Evolutionary conservation across 2,797 vertebrate species (phyloP), one percentile per base, ranked within the genome.

Genomic region (Danio kyathit): DNA sequence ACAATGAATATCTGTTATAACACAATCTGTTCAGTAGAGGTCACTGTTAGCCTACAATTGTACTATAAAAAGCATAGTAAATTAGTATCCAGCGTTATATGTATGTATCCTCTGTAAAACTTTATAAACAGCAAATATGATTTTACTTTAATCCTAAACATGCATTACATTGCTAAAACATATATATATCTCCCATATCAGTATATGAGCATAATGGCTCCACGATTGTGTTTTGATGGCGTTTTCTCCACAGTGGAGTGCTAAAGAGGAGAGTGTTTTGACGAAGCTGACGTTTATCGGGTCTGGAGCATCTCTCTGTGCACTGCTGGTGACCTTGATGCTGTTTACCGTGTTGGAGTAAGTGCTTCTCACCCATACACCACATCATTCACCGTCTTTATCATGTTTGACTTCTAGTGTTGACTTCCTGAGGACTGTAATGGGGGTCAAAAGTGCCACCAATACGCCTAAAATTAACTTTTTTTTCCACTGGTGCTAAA

Each of bases 221-320:
- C 49, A 52, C 11, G 10, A 52, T 77, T 67, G 69, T 82, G 61
- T 76, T 72, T 81, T 82, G 63, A 76, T 52, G 51, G 63, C 78
- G 29, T 88, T 81, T 76, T 85, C 57, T 76, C 16, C 5, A 4
- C 88, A 95, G 94, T 95, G 95, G 94, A 94, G 86, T 80, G 85
- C 88, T 5, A 90, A 93, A 82, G 92, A 94, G 65, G 92, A 94
- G 87, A 90, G 89, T 46, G 87, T 95, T 89, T 83, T 95, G 89
- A 95, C 92, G 84, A 95, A 94, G 86, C 87, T 95, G 88, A 95
- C 94, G 2, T 95, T 95, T 88, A 94, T 95, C 7, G 94, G 94
- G 75, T 94, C 89, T 7, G 95, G 95, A 29, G 94, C 94, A 0
- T 95, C 95, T 59, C 91, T 95, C 73, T 95, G 95, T 54, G 94